These are phyloP conservation scores for Colostygia pectinataria DNA, from an alignment of 2,888 invertebrate species.

Conservation along the genomic window DNA sequence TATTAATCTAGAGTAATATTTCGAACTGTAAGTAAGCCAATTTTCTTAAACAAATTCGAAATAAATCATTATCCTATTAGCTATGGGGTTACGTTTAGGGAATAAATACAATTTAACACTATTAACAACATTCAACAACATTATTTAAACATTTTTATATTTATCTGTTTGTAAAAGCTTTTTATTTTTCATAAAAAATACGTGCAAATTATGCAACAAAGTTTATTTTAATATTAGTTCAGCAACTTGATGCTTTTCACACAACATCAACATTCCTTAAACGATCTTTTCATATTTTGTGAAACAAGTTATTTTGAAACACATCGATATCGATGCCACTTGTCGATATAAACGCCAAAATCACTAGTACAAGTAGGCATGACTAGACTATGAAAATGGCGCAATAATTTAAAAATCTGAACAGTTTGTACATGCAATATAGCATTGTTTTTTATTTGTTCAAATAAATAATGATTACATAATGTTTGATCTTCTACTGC, in stretches of 20 bases:
- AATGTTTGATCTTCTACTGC: too few relatives aligned
- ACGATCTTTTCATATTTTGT: too few relatives aligned
- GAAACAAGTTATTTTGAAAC: too few relatives aligned
- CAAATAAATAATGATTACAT: too few relatives aligned
- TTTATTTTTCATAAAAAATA: conserved; percentile 33
- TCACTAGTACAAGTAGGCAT: too few relatives aligned
- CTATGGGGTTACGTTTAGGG: conserved; percentile 59
- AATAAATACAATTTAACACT: conserved; percentile 70
- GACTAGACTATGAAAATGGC: too few relatives aligned
- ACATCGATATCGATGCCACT: too few relatives aligned
- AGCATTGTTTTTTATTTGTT: too few relatives aligned
- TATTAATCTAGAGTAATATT: conserved; percentile 38
- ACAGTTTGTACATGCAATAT: too few relatives aligned
- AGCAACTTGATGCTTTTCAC: conserved; percentile 19
- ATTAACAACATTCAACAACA: conserved; percentile 74
- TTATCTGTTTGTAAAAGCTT: conserved; percentile 33
- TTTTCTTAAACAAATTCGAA: conserved; percentile 48
- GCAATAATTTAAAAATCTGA: too few relatives aligned
- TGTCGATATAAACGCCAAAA: too few relatives aligned
- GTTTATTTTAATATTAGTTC: conserved; percentile 6
- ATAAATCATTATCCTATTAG: conserved; percentile 53
- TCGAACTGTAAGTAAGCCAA: conserved; percentile 61
- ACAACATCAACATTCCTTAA: conserved; percentile 28
- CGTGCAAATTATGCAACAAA: conserved; percentile 26
- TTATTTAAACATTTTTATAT: conserved; percentile 52